A percentile compares a stretch with the other conserved stretches of the same genome.
Conservation (phyloP, 2,888 invertebrate genomes). For the Busseola fusca region DNA sequence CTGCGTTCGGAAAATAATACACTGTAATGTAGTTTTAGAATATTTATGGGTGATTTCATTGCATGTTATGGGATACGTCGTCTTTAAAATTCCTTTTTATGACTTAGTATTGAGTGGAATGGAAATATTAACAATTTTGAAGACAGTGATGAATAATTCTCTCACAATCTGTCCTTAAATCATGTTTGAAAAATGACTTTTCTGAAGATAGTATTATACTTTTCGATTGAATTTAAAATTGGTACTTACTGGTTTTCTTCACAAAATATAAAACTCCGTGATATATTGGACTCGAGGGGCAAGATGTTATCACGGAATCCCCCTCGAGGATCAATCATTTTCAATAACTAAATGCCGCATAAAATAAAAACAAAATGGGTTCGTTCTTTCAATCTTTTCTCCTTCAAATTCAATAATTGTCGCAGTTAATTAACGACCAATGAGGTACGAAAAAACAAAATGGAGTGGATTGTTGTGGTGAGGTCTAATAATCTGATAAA, state of each 20-base stretch:
- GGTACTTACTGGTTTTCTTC: constrained; percentile 15
- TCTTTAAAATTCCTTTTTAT: constrained; percentile 1
- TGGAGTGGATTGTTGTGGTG: constrained; percentile 49
- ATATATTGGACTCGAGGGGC: constrained; percentile 47
- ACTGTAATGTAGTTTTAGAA: constrained; percentile 17
- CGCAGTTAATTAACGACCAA: constrained; percentile 47
- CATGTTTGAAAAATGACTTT: constrained; percentile 8
- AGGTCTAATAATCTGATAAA: constrained; percentile 59
- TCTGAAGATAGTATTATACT: background rate
- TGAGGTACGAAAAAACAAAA: constrained; percentile 30
- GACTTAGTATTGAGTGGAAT: background rate
- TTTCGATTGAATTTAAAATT: constrained; percentile 22
- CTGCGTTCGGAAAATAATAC: constrained; percentile 13
- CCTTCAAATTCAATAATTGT: constrained; percentile 40
- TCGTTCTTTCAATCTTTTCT: constrained; percentile 22
- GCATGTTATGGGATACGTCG: background rate
- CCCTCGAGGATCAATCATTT: constrained; percentile 58
- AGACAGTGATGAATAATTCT: background rate
- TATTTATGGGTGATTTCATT: background rate
- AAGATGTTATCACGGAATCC: constrained; percentile 49
- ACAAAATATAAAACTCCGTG: constrained; percentile 33
- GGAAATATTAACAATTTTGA: background rate
- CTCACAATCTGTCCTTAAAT: constrained; percentile 4
- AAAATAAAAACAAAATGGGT: constrained; percentile 43
- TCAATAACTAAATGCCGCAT: constrained; percentile 55